phyloP scores from a whole-genome alignment of 35 echinoderm and acorn worm species.

The Ptychodera flava region DNA sequence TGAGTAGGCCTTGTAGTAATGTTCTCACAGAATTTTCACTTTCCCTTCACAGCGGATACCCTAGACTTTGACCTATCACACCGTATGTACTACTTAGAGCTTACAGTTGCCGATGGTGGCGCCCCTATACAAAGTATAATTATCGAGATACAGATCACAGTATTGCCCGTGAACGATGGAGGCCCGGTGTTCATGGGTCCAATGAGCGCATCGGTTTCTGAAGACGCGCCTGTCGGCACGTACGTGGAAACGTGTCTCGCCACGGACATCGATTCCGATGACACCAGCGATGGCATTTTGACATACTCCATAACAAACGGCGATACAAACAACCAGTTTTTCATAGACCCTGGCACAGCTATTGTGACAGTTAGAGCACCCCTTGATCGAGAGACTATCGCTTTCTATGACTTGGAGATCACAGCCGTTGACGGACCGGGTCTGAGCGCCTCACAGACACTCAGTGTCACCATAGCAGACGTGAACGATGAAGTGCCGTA shows the following conservation, averaged over 20 bases:
- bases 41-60: background rate
- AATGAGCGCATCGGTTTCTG: constrained; percentile 64
- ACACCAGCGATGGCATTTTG: constrained; percentile 53
- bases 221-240: constrained; percentile 57
- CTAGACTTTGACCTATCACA: background rate
- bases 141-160: constrained; percentile 28
- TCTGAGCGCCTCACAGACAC: constrained; percentile 19
- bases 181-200: constrained; percentile 32
- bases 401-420: constrained; percentile 89
- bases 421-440: constrained; percentile 47
- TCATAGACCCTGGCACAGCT: constrained; percentile 51
- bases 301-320: constrained; percentile 70
- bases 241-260: constrained; percentile 49
- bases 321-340: constrained; percentile 50
- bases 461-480: constrained; percentile 55
- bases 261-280: constrained; percentile 75
- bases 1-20: too few species aligned
- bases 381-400: constrained; percentile 69
- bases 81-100: background rate
- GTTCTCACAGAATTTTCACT: too few species aligned
- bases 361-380: constrained; percentile 31
- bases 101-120: background rate
- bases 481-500: constrained; percentile 74
- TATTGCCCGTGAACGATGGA: constrained; percentile 83
- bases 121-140: background rate